phyloP scores from a whole-genome alignment of 1,140 invertebrate species.

The Cherax destructor region DNA sequence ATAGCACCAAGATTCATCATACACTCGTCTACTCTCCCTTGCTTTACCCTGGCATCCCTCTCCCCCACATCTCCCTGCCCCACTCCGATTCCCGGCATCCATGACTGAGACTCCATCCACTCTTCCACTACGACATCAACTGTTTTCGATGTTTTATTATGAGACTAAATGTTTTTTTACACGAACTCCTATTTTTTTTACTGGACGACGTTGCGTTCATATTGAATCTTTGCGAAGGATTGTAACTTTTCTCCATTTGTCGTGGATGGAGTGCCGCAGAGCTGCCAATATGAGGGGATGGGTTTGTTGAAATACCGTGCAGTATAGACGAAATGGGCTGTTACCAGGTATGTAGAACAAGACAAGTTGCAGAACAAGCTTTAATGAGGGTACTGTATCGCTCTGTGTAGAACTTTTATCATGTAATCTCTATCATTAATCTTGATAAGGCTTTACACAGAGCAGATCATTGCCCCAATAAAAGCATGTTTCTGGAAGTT shows the following conservation, averaged over 20 bases:
- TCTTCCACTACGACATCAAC: neutral
- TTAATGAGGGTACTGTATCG: too few species aligned
- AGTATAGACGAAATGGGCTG: too few species aligned
- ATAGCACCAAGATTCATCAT: slow-evolving; percentile 5
- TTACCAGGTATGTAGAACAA: too few species aligned
- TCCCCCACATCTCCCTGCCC: too few species aligned
- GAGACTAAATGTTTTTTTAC: neutral
- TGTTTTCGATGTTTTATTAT: neutral
- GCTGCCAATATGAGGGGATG: neutral
- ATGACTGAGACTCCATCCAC: slow-evolving; percentile 29
- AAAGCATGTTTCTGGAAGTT: too few species aligned
- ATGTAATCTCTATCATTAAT: too few species aligned
- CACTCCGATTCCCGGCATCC: neutral
- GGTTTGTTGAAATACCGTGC: neutral
- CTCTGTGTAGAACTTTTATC: too few species aligned
- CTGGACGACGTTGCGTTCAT: neutral
- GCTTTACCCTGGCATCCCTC: neutral
- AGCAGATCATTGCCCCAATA: too few species aligned
- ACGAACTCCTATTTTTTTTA: neutral
- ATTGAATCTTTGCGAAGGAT: neutral
- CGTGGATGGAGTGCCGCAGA: slow-evolving; percentile 1
- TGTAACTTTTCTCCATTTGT: neutral
- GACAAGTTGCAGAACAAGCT: too few species aligned
- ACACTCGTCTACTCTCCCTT: neutral
- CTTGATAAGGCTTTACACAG: too few species aligned